These are phyloP conservation scores for Pseudanteris insignis DNA, from an alignment of 2,888 invertebrate genomes.

Conservation along the genomic window DNA sequence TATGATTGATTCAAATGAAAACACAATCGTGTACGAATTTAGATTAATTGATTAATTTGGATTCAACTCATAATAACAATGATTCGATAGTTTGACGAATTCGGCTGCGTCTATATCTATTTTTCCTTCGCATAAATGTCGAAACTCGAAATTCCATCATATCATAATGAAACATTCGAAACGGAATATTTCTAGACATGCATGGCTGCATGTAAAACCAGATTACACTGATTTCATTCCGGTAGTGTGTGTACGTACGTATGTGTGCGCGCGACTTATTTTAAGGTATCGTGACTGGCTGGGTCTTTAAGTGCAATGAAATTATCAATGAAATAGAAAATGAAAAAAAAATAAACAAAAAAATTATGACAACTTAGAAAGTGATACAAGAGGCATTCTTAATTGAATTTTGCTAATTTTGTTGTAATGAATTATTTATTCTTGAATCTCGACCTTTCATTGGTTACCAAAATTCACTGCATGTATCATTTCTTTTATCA, in stretches of 20 bases:
- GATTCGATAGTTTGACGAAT: no score
- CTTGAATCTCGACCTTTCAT: constrained; percentile 11
- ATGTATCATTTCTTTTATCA: constrained; percentile 13
- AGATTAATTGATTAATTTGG: no score
- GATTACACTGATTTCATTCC: constrained; percentile 48
- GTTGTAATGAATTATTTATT: constrained; percentile 5
- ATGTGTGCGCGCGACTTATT: constrained; percentile 48
- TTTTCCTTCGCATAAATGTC: constrained; percentile 10
- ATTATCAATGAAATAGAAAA: constrained; percentile 7
- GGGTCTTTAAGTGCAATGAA: constrained; percentile 32
- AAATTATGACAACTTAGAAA: constrained; percentile 14
- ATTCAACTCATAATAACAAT: no score
- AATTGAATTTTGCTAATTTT: constrained; percentile 13
- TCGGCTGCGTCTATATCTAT: no score
- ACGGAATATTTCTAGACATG: constrained; percentile 53
- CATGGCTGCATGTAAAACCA: constrained; percentile 59
- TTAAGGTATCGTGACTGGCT: constrained; percentile 34
- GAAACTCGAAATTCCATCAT: constrained; percentile 6
- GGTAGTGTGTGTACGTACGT: constrained; percentile 56
- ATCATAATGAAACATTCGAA: constrained; percentile 7
- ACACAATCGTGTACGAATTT: no score
- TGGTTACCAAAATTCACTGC: constrained; percentile 22
- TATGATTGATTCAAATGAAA: no score
- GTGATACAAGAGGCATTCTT: constrained; percentile 29
- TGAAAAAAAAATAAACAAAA: not conserved